Base-by-base conservation (phyloP, 2,888 invertebrate species). In the Eupithecia vulgata region DNA sequence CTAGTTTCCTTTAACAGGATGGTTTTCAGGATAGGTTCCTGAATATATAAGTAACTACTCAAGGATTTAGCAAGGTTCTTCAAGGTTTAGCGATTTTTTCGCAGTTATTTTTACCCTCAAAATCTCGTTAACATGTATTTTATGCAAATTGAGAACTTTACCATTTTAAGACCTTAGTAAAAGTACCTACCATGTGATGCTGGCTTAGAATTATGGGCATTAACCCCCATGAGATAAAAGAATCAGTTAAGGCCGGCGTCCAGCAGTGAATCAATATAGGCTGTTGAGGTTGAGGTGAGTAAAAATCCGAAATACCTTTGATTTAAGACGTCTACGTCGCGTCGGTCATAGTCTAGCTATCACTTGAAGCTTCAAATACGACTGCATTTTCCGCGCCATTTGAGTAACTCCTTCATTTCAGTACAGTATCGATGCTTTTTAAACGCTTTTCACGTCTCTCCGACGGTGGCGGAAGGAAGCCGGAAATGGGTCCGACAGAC, bases 401-500 rank as follows among this genome's bases (percentile, higher is more conserved):
- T 57, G 57, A 25, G 25, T 25, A 57, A 57, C 57, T 57, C 21
- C 25, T 59, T 59, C 59, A 34, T 34, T 61, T 34, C 34, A 17
- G 15, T 61, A 5, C 61, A 34, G 34, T 52, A 66, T 42, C 64
- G 52, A 57, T 42, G 57, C 34, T 57, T 70, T 66, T 61, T 57
- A 70, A 70, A 70, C 30, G 66, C 40, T 21, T 66, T 59, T 70
- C 57, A 40, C 70, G 66, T 70, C 57, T 57, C 25, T 57, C 57
- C 25, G 57, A 40, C 66, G 57, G 57, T 21, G 35, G n/a, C 57
- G 70, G 66, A 57, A 66, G 57, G 66, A 59, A 66, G 42, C 40
- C 70, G 70, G 70, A 66, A 70, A 66, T 48, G 40, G 30, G 13
- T 66, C 66, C 48, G 70, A 57, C 70, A 70, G 66, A 66, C 70